Percentiles rank a stretch among this genome's conserved stretches.
Evolutionary conservation across 2,113 vertebrate species (phyloP).

Genomic region (Cyanocitta stelleri): DNA sequence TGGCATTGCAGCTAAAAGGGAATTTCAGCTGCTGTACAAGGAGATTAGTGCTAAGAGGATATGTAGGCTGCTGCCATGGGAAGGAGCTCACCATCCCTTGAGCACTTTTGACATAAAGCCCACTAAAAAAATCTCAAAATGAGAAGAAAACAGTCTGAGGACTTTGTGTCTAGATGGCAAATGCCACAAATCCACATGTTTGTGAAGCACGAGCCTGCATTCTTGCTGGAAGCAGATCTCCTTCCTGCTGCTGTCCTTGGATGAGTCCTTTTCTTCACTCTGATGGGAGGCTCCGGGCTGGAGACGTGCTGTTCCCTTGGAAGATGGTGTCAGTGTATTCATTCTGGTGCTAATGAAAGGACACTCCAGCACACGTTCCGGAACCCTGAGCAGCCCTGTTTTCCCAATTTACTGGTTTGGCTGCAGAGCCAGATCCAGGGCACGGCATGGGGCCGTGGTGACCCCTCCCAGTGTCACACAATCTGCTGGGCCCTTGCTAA

Average conservation of each 20-base stretch:
- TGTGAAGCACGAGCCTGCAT: not conserved
- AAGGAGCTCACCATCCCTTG: slow-evolving; percentile 14
- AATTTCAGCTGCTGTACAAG: slow-evolving; percentile 21
- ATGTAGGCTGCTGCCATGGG: slow-evolving; percentile 29
- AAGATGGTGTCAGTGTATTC: not conserved
- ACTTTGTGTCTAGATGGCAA: not conserved
- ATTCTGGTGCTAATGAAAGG: not conserved
- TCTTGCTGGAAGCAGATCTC: not conserved
- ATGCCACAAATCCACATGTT: not conserved
- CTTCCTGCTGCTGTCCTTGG: not conserved
- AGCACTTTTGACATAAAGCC: slow-evolving; percentile 33
- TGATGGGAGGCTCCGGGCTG: not conserved
- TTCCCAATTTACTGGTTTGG: not conserved
- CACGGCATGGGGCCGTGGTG: not conserved
- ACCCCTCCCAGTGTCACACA: not conserved
- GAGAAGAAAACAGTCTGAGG: not conserved
- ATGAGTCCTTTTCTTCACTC: not conserved
- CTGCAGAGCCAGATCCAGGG: not conserved
- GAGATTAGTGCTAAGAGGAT: slow-evolving; percentile 50
- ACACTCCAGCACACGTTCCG: not conserved
- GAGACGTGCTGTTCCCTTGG: not conserved
- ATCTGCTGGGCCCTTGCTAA: not conserved
- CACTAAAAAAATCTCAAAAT: slow-evolving; percentile 7
- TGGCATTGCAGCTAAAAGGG: not conserved
- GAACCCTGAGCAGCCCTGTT: not conserved